Base-by-base conservation (phyloP, 2,113 vertebrate genomes). In the Tretioscincus oriximinensis region DNA sequence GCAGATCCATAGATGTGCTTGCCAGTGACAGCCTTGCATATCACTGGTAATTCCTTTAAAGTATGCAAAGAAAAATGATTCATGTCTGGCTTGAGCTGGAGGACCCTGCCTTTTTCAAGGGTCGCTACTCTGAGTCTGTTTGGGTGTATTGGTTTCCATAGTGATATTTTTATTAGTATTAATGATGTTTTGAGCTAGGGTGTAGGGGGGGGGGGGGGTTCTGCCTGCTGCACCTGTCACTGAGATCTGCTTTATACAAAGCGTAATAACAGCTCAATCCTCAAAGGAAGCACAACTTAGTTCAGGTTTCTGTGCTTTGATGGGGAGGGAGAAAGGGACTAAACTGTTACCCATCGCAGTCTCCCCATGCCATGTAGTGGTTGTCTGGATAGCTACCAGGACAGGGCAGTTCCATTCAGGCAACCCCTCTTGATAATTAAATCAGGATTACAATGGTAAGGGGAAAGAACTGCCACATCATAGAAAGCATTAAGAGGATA, bases 1-100 rank as follows among this genome's bases (percentile, higher is more conserved):
- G 90, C 89, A 93, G 92, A 94, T 94, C 93, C 92, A 93, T 94
- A 92, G 90, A 94, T 92, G 92, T 90, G 92, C 91, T 94, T 92
- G 92, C 89, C 90, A 86, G 87, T 92, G 93, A 91, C 92, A 92
- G 89, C 90, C 89, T 88, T 91, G 91, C 92, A 90, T 90, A 90
- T 91, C 87, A 92, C 91, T 81, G 89, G 93, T 91, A 93, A 92
- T 93, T 91, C 93, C 90, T 91, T 92, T 91, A 92, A 94, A 94
- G 90, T 92, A 93, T 92, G 92, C 89, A 92, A 90, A 93, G 92
- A 92, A 92, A 91, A 93, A 93, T 93, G 90, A 92, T 91, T 93
- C 90, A 89, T 90, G 91, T 93, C 91, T 90, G 83, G 73, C 87
- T 89, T 74, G 80, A 81, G 69, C 65, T 66, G 87, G 86, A 93